Base-by-base conservation (phyloP, 2,888 invertebrate genomes). In the Germaria angustata region DNA sequence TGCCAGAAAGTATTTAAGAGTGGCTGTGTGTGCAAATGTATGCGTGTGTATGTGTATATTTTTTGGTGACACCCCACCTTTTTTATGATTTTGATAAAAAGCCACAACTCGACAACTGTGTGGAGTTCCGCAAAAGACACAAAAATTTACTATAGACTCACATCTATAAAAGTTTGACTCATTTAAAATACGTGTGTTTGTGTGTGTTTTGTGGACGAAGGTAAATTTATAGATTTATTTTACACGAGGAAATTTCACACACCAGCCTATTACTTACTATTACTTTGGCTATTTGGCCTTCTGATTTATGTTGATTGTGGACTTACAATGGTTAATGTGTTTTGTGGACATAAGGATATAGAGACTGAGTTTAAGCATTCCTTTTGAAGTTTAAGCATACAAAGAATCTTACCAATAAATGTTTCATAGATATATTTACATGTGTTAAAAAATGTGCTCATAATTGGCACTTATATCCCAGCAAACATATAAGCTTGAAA, bases 21-120 rank as follows among this genome's bases (percentile, higher is more conserved):
- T n/a, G n/a, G n/a, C n/a, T n/a, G 28, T 5, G 28, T 28, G 28
- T 28, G 28, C 3, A 28, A 5, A 6, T 63, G 44, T 41, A 3
- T 49, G 24, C 13, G 39, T 32, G 32, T 15, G 2, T 32, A 17
- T 55, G 79, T 63, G 49, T 72, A 24, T 80, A 59, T 66, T 66
- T 61, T 69, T 78, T 51, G 51, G 69, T 68, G 79, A 66, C 77
- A 83, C 69, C 80, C 72, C 46, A 81, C 73, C 73, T 76, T 84
- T 73, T 69, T 84, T 73, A 78, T 76, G 66, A 63, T 69, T 80
- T 72, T 69, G 59, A 84, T 88, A 87, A 86, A 85, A 85, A 83
- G 87, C 87, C 87, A 81, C 88, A 88, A 87, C 85, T 84, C 88
- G 88, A 88, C 88, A 90, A 87, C 87, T 87, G 87, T 88, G 89